phyloP scores from a whole-genome alignment of 2,113 vertebrate genomes.

The Synchiropus splendidus region DNA sequence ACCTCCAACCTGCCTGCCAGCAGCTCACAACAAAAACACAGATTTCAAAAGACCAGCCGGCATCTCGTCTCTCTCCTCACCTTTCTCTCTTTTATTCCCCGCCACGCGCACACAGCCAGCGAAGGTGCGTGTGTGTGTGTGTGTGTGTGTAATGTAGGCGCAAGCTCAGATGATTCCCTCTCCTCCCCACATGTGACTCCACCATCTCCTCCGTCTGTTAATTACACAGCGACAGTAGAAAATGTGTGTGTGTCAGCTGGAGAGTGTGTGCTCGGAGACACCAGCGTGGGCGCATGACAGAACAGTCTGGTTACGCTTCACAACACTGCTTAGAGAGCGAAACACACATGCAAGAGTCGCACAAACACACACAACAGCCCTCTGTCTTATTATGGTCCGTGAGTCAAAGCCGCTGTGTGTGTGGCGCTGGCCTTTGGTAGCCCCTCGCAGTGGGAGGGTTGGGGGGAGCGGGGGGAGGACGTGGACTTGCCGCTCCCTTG shows the following conservation, averaged over 20 bases:
- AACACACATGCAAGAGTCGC: slow-evolving; percentile 13
- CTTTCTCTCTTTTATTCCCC: slow-evolving; percentile 29
- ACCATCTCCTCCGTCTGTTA: slow-evolving; percentile 61
- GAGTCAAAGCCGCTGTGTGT: slow-evolving; percentile 55
- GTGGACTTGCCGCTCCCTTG: slow-evolving; percentile 13
- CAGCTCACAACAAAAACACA: slow-evolving; percentile 50
- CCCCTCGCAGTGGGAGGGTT: slow-evolving; percentile 23
- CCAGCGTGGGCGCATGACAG: slow-evolving; percentile 56
- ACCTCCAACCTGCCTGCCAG: slow-evolving; percentile 27
- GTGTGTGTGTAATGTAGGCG: slow-evolving; percentile 30
- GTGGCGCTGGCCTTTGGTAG: slow-evolving; percentile 33
- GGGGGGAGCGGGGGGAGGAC: too few relatives aligned
- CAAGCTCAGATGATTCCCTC: slow-evolving; percentile 47
- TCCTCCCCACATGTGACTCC: slow-evolving; percentile 38
- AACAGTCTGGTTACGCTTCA: slow-evolving; percentile 61
- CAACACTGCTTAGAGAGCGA: slow-evolving; percentile 43
- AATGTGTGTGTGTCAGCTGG: slow-evolving; percentile 30
- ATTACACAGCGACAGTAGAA: slow-evolving; percentile 49
- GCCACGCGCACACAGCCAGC: slow-evolving; percentile 25
- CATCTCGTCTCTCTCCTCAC: slow-evolving; percentile 36
- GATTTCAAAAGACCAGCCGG: slow-evolving; percentile 52
- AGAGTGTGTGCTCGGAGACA: slow-evolving; percentile 49
- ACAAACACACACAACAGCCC: slow-evolving; percentile 31
- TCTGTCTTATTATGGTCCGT: slow-evolving; percentile 44
- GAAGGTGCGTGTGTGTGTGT: slow-evolving; percentile 37